Conservation (phyloP, 1,140 invertebrate species). For the Coenobita brevimanus region DNA sequence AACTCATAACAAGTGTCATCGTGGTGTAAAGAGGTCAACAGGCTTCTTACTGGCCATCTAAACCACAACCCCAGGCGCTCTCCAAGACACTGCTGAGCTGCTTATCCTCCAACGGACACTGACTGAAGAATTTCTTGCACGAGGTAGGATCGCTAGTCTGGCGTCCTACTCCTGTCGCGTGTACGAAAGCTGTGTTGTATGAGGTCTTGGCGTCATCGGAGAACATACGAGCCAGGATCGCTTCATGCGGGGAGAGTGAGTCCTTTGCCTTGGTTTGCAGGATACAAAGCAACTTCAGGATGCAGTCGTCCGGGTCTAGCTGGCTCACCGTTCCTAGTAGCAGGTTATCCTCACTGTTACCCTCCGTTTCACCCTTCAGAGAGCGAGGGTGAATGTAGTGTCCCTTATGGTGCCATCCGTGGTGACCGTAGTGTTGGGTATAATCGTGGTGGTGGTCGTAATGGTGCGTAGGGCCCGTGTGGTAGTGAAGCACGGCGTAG, state of each 20-base stretch:
- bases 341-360: not conserved
- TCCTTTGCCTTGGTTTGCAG: not conserved
- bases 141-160: not conserved
- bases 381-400: not conserved
- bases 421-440: not conserved
- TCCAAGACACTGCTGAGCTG: conserved; percentile 26
- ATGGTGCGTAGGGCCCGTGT: no score
- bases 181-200: not conserved
- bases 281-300: conserved; percentile 12
- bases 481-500: no score
- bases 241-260: not conserved
- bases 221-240: not conserved
- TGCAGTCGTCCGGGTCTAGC: not conserved
- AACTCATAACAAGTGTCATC: no score
- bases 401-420: not conserved
- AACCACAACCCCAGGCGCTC: conserved; percentile 20
- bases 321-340: not conserved
- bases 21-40: no score
- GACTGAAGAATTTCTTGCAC: conserved; percentile 13
- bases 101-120: not conserved
- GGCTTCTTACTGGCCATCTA: not conserved
- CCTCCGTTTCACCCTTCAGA: no score
- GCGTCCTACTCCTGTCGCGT: not conserved
- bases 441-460: not conserved
- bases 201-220: not conserved